phyloP scores from a whole-genome alignment of 2,797 vertebrate species.

The Ptychadena robeensis region DNA sequence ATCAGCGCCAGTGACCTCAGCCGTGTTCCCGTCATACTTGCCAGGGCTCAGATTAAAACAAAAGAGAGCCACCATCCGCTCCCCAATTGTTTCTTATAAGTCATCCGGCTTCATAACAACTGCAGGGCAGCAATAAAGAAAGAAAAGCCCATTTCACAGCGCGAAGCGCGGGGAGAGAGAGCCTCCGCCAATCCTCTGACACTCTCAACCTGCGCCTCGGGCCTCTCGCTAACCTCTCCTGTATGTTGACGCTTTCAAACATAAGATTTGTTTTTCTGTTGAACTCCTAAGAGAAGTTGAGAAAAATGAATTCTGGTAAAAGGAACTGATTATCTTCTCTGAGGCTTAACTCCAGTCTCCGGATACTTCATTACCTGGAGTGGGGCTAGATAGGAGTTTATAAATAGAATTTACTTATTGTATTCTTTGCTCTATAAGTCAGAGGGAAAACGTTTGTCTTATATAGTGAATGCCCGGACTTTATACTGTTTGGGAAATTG shows the following conservation, averaged over 20 bases:
- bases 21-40: slow-evolving; percentile 21
- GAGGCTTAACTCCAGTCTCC: too few species aligned
- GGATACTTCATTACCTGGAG: too few species aligned
- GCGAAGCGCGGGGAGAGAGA: background rate
- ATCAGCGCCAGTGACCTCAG: slow-evolving; percentile 36
- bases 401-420: too few species aligned
- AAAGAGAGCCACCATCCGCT: slow-evolving; percentile 6
- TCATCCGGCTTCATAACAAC: slow-evolving; percentile 42
- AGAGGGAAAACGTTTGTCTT: too few species aligned
- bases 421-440: too few species aligned
- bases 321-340: too few species aligned
- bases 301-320: background rate
- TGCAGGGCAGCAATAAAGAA: slow-evolving; percentile 35
- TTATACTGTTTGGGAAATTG: too few species aligned
- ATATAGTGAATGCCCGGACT: too few species aligned
- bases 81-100: slow-evolving; percentile 30
- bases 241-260: background rate
- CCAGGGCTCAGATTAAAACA: slow-evolving; percentile 48
- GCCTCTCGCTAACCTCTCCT: background rate
- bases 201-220: background rate
- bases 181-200: background rate
- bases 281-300: background rate
- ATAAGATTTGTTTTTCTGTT: background rate
- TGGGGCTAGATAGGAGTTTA: too few species aligned
- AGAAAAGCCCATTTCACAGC: slow-evolving; percentile 17